Evolutionary conservation across 1,140 invertebrate species (phyloP).

Genomic region (Phymastichus coffea): DNA sequence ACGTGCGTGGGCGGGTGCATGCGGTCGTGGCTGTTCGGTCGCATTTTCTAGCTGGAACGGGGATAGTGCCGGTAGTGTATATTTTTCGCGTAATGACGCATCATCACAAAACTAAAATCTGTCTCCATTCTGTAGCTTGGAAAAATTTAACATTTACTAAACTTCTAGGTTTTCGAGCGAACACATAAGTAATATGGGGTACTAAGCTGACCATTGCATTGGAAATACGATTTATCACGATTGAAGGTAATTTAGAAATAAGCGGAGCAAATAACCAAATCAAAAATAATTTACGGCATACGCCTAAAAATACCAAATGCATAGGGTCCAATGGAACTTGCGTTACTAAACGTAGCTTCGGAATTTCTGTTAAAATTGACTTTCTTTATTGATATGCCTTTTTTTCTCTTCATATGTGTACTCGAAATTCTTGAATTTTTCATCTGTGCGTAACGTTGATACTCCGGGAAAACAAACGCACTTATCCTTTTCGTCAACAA

Average conservation of each 20-base stretch:
- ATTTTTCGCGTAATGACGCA: too few relatives aligned
- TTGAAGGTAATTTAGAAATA: background rate
- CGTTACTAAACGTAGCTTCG: background rate
- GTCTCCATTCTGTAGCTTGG: constrained; percentile 55
- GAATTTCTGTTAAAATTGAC: background rate
- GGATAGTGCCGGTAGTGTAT: too few relatives aligned
- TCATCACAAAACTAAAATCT: constrained; percentile 53
- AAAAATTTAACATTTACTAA: constrained; percentile 44
- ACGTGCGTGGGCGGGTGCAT: too few relatives aligned
- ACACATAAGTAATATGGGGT: constrained; percentile 41
- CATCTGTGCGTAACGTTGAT: background rate
- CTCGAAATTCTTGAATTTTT: background rate
- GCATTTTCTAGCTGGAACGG: too few relatives aligned
- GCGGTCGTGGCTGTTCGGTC: too few relatives aligned
- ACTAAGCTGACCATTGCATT: background rate
- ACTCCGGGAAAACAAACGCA: background rate
- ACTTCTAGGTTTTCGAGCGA: constrained; percentile 44
- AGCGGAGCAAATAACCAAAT: constrained; percentile 38
- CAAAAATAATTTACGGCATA: constrained; percentile 37
- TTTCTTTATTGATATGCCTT: background rate
- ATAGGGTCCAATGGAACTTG: constrained; percentile 42
- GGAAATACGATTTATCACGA: constrained; percentile 5
- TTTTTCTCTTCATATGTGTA: background rate
- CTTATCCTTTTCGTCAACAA: constrained; percentile 31
- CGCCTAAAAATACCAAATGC: constrained; percentile 45